Conservation (phyloP, 2,113 vertebrate genomes). For the Prunella fulvescens region DNA sequence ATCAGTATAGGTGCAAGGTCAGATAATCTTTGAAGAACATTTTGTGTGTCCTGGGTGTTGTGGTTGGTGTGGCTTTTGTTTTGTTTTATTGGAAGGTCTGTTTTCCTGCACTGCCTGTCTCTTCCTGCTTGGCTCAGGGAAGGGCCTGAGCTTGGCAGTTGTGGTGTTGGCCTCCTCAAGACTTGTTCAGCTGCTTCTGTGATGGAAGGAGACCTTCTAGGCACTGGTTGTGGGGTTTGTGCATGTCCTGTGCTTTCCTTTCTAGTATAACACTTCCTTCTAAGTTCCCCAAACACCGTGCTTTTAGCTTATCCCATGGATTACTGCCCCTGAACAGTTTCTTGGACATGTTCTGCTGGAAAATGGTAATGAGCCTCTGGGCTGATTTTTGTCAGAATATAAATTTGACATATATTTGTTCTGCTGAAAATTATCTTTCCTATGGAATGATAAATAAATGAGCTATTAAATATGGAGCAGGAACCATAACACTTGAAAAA, state of each 20-base stretch:
- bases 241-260: neutral
- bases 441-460: neutral
- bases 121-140: neutral
- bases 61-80: neutral
- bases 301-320: neutral
- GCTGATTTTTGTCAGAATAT: neutral
- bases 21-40: neutral
- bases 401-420: neutral
- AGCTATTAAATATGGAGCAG: neutral
- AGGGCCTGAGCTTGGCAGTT: neutral
- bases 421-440: neutral
- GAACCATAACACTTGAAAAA: neutral
- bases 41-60: rapidly evolving
- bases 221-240: neutral
- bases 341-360: neutral
- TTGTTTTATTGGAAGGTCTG: neutral
- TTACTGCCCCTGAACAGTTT: neutral
- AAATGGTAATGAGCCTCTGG: neutral
- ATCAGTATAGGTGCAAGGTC: neutral
- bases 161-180: neutral
- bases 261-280: neutral
- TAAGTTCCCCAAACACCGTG: neutral
- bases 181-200: neutral
- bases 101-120: neutral
- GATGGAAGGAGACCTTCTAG: neutral